phyloP scores from a whole-genome alignment of 2,888 invertebrate genomes.

The Amblyjoppa fuscipennis region DNA sequence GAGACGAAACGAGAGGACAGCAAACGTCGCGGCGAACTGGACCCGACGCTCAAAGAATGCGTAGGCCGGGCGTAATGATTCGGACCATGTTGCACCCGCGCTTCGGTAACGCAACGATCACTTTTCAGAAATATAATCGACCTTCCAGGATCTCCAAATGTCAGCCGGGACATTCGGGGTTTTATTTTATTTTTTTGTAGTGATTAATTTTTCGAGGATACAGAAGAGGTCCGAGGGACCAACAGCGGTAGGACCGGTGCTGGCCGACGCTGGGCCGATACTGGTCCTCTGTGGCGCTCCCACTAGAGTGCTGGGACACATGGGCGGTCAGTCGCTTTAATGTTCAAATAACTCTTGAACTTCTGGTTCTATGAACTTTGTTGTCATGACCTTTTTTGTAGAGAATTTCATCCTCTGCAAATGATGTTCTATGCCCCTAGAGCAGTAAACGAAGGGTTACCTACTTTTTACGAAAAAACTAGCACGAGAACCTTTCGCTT shows the following conservation, averaged over 20 bases:
- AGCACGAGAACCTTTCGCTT: background rate
- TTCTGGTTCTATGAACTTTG: background rate
- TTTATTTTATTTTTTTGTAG: background rate
- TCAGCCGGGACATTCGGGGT: conserved; percentile 5
- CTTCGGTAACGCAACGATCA: conserved; percentile 56
- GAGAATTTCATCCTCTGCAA: background rate
- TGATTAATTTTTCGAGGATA: conserved; percentile 14
- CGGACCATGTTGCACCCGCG: conserved; percentile 79
- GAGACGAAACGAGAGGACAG: conserved; percentile 43
- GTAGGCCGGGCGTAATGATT: conserved; percentile 83
- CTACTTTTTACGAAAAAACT: background rate
- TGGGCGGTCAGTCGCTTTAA: background rate
- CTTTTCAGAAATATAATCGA: conserved; percentile 57
- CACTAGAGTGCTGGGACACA: background rate
- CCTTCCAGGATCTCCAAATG: conserved; percentile 41
- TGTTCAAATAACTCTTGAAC: background rate
- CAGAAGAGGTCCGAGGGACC: background rate
- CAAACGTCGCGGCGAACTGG: conserved; percentile 55
- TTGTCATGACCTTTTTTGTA: background rate
- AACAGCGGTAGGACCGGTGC: background rate
- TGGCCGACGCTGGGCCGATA: background rate
- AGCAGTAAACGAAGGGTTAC: background rate
- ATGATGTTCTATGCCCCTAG: background rate
- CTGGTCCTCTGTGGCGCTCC: background rate
- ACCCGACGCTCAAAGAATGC: conserved; percentile 79